These are phyloP conservation scores for Staurois parvus DNA, from an alignment of 2,797 vertebrate genomes.

Conservation along the genomic window DNA sequence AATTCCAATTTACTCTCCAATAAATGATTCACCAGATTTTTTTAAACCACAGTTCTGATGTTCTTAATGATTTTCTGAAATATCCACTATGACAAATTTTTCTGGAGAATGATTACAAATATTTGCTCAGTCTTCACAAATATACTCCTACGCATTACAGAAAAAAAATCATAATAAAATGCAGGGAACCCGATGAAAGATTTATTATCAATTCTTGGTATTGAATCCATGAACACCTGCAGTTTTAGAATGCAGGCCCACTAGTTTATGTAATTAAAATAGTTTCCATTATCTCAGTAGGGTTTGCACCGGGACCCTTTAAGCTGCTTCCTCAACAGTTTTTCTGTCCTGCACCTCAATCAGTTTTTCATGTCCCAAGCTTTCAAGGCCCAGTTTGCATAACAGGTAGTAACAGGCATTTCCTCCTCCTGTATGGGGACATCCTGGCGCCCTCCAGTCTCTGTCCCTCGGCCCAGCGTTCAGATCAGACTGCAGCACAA, in stretches of 20 bases:
- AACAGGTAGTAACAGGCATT: constrained; percentile 99
- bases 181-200: not conserved
- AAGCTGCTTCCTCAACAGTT: constrained; percentile 55
- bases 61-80: too few relatives aligned
- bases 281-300: constrained; percentile 36
- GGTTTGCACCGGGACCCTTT: constrained; percentile 39
- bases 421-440: constrained; percentile 98
- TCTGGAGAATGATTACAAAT: too few relatives aligned
- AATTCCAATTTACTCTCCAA: too few relatives aligned
- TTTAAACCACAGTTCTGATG: too few relatives aligned
- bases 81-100: too few relatives aligned
- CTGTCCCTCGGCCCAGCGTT: constrained; percentile 83
- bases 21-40: too few relatives aligned
- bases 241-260: not conserved
- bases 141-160: too few relatives aligned
- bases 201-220: constrained; percentile 3
- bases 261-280: not conserved
- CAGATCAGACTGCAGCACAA: constrained; percentile 80
- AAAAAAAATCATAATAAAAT: not conserved
- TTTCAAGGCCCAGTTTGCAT: constrained; percentile 89
- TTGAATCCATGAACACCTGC: constrained; percentile 25
- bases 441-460: constrained; percentile 99
- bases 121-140: not conserved
- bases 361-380: constrained; percentile 63
- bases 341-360: constrained; percentile 68